A percentile compares a stretch with the other conserved stretches of the same genome.
Conservation (phyloP, 2,797 vertebrate species). For the Xiphorhynchus erythropygius region DNA sequence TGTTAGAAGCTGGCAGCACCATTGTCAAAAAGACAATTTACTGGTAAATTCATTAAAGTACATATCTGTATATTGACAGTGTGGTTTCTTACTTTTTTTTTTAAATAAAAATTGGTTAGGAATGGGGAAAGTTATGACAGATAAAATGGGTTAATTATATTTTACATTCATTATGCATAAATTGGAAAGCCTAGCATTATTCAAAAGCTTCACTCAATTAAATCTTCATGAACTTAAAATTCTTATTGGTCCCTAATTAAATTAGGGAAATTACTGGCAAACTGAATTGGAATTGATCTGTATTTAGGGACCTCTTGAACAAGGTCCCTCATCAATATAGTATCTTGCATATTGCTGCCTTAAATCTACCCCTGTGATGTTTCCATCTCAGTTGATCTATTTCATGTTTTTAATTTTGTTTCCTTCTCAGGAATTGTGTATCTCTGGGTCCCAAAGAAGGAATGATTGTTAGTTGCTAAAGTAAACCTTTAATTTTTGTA, state of each 20-base stretch:
- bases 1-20: not conserved
- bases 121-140: not conserved
- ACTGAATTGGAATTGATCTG: not conserved
- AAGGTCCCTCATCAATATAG: not conserved
- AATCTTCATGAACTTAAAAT: constrained; percentile 57
- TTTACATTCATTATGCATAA: constrained; percentile 52
- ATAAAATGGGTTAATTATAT: constrained; percentile 68
- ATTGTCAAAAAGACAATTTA: not conserved
- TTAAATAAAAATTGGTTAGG: not conserved
- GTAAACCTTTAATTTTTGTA: not conserved
- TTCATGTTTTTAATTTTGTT: not conserved
- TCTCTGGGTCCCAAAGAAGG: not conserved
- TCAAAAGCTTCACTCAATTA: constrained; percentile 59
- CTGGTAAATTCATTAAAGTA: constrained; percentile 1
- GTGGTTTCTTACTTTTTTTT: not conserved
- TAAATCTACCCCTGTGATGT: not conserved
- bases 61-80: not conserved
- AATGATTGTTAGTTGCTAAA: not conserved
- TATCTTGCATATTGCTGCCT: not conserved
- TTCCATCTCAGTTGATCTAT: not conserved
- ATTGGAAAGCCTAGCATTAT: constrained; percentile 61
- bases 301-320: constrained; percentile 26
- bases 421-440: not conserved
- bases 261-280: constrained; percentile 42
- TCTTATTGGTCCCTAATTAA: constrained; percentile 58